Conservation (phyloP, 2,888 invertebrate species). For the Escarpia spicata region DNA sequence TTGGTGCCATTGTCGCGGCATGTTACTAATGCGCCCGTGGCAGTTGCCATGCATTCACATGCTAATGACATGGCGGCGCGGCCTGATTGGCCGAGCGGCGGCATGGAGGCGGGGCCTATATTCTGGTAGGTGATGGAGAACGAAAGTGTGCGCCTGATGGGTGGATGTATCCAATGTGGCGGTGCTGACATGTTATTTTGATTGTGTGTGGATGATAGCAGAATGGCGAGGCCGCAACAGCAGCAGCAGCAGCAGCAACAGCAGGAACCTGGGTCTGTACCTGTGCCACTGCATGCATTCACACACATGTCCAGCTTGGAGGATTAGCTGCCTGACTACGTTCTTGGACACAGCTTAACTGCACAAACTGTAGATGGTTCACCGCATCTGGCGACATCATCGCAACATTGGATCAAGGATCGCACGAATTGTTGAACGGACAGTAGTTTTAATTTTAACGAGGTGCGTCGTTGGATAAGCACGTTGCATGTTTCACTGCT, state of each 20-base stretch:
- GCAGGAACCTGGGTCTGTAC: not conserved
- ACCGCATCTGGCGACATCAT: not conserved
- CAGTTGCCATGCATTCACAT: constrained; percentile 11
- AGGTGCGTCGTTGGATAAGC: not conserved
- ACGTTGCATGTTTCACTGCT: not conserved
- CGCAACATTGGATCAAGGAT: not conserved
- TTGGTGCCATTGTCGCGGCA: constrained; percentile 5
- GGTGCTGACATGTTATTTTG: constrained; percentile 16
- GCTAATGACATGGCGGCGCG: not conserved
- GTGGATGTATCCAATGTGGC: constrained; percentile 16
- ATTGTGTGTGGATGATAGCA: constrained; percentile 11
- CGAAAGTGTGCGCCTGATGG: constrained; percentile 11
- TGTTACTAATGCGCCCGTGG: constrained; percentile 7
- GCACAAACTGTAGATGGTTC: not conserved
- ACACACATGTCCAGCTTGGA: not conserved
- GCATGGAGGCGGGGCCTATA: not conserved
- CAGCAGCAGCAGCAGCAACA: not conserved
- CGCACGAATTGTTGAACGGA: not conserved
- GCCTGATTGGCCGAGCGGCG: not conserved
- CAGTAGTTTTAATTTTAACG: constrained; percentile 16
- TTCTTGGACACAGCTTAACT: not conserved
- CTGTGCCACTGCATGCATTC: not conserved
- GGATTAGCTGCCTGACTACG: not conserved
- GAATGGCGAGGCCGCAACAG: not conserved
- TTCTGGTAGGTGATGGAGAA: not conserved